A percentile compares a stretch with the other conserved stretches of the same genome.
phyloP scores from a whole-genome alignment of 2,113 vertebrate genomes.

The Zingel zingel region DNA sequence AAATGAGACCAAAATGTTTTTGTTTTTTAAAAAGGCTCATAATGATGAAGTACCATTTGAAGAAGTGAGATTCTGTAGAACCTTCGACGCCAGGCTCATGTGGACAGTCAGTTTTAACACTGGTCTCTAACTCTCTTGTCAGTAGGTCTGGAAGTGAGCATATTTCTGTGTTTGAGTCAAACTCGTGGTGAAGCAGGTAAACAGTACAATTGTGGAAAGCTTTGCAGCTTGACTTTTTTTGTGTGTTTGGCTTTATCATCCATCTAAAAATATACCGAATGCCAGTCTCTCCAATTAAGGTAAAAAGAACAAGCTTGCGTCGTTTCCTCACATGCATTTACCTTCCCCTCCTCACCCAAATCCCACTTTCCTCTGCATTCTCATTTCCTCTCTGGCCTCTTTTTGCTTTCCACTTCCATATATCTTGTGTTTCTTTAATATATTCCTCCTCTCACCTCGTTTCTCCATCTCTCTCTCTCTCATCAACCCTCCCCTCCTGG shows the following conservation, averaged over 20 bases:
- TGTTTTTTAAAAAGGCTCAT: no score
- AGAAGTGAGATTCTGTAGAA: neutral
- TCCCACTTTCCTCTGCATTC: constrained; percentile 34
- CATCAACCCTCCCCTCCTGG: neutral
- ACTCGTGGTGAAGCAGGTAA: constrained; percentile 16
- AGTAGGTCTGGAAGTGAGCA: neutral
- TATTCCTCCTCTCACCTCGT: constrained; percentile 45
- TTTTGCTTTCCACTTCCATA: constrained; percentile 39
- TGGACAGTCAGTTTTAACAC: neutral
- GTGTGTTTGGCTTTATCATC: constrained; percentile 25
- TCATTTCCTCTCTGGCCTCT: constrained; percentile 51
- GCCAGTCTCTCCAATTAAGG: constrained; percentile 47
- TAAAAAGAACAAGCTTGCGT: constrained; percentile 30
- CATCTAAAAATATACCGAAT: constrained; percentile 53
- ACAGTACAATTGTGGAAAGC: constrained; percentile 17
- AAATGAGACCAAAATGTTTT: neutral
- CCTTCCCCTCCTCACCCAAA: constrained; percentile 13
- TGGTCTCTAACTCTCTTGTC: constrained; percentile 10
- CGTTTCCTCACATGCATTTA: constrained; percentile 6
- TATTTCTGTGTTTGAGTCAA: constrained; percentile 26
- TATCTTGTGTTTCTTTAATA: constrained; percentile 60
- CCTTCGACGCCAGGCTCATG: neutral
- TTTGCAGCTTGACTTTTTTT: constrained; percentile 12
- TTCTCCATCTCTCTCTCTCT: constrained; percentile 36
- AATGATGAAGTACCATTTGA: neutral